These are phyloP conservation scores for Megaustenia siamemsis DNA, from an alignment of 2,888 invertebrate genomes.

Conservation along the genomic window DNA sequence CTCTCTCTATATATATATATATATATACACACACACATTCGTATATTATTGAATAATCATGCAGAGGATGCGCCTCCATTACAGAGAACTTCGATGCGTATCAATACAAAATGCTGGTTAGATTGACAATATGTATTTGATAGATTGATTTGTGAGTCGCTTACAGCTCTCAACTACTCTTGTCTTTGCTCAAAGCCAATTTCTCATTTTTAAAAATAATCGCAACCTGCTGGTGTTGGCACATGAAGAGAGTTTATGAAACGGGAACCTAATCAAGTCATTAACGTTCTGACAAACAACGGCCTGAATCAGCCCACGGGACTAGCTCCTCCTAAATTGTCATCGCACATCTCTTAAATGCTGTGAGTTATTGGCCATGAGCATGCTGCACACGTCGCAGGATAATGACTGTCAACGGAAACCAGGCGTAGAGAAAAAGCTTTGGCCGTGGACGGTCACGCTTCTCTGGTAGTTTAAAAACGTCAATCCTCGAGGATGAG, in stretches of 20 bases:
- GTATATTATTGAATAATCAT: too few relatives aligned
- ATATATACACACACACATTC: too few relatives aligned
- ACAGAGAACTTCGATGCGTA: too few relatives aligned
- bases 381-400: constrained; percentile 14
- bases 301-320: not conserved
- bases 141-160: not conserved
- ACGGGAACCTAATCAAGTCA: constrained; percentile 43
- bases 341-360: not conserved
- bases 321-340: constrained; percentile 14
- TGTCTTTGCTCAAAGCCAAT: not conserved
- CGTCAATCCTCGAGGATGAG: constrained; percentile 30
- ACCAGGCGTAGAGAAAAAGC: constrained; percentile 21
- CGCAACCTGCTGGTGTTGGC: constrained; percentile 7
- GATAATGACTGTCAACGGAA: constrained; percentile 43
- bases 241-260: constrained; percentile 35
- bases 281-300: constrained; percentile 42
- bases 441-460: constrained; percentile 34
- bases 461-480: not conserved
- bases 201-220: constrained; percentile 7
- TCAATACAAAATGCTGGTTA: too few relatives aligned
- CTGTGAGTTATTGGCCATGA: constrained; percentile 42
- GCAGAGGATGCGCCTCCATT: too few relatives aligned
- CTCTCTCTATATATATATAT: too few relatives aligned
- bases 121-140: too few relatives aligned
- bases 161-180: not conserved